Percentiles rank a stretch among this genome's conserved stretches.
phyloP scores from a whole-genome alignment of 1,140 invertebrate species.

The Steinernema khuongi region DNA sequence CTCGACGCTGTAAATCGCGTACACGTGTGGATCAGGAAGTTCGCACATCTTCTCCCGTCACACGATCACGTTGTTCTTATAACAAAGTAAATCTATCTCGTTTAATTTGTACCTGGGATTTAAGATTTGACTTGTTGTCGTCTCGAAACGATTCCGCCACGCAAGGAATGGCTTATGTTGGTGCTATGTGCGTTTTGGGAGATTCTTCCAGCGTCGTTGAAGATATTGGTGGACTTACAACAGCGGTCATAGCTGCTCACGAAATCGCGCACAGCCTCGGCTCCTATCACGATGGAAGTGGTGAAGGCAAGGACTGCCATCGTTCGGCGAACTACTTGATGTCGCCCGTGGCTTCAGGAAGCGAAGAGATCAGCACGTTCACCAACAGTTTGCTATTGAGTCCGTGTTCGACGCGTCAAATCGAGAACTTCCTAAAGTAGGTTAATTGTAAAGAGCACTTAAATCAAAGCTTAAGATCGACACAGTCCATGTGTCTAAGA shows the following conservation, averaged over 20 bases:
- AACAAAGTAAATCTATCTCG: constrained; percentile 27
- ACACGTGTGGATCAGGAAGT: background rate
- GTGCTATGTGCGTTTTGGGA: constrained; percentile 43
- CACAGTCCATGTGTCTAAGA: constrained; percentile 38
- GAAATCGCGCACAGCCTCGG: constrained; percentile 52
- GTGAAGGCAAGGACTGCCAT: constrained; percentile 34
- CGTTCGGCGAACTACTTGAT: constrained; percentile 45
- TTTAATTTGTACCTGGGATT: background rate
- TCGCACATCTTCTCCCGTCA: constrained; percentile 28
- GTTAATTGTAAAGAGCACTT: background rate
- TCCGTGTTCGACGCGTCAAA: constrained; percentile 41
- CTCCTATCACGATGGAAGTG: constrained; percentile 45
- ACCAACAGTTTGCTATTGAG: constrained; percentile 44
- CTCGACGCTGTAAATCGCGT: background rate
- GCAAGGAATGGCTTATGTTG: constrained; percentile 56
- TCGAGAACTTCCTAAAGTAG: constrained; percentile 43
- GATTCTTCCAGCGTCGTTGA: constrained; percentile 51
- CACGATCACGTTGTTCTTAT: constrained; percentile 50
- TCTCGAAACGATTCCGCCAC: constrained; percentile 48
- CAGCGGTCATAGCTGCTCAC: constrained; percentile 51
- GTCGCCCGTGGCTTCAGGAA: constrained; percentile 44
- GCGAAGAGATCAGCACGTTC: constrained; percentile 35
- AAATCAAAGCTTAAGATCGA: constrained; percentile 35
- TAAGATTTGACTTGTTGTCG: constrained; percentile 46
- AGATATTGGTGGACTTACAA: constrained; percentile 50